Evolutionary conservation across 2,113 vertebrate species (phyloP), one percentile per base, ranked within the genome.

Genomic region (Menidia beryllina): DNA sequence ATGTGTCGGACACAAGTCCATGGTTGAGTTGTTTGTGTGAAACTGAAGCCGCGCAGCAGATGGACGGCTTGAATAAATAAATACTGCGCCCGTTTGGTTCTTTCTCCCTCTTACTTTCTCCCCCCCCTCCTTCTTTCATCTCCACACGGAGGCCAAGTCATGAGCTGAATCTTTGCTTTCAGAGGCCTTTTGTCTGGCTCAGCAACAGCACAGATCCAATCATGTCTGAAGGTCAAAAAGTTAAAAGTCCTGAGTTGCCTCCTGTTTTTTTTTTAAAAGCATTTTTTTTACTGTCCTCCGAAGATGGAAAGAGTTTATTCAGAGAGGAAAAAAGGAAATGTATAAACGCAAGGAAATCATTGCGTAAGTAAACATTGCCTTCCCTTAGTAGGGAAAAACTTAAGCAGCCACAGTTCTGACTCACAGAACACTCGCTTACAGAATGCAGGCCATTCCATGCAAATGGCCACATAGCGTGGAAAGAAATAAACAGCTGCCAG

Each of bases 31-130:
- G 62, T 57, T 24, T 26, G 60, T 48, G 21, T 54, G 55, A 86
- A 83, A 75, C 75, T 79, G 65, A 63, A 66, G 71, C 82, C 82
- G 79, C 76, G 71, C 61, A 89, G 80, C 92, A 92, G 85, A 92
- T 92, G 90, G 90, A 84, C 75, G 79, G 75, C 83, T 84, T 86
- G 89, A 93, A 92, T 93, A 87, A 90, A 89, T 92, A 91, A 90
- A 91, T 83, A 81, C 75, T 86, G 82, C 7, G 58, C 78, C 69
- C 79, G 73, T 77, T 75, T 79, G 83, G 69, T 82, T 69, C 69
- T 21, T 62, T 73, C 64, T 13, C 19, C 9, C 34, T 7, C 5
- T 50, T 58, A 10, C 56, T 39, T 77, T 11, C 15, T 34, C 65
- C 34, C n/a, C 30, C 77, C 21, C 27, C 45, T 55, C 53, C 21